Percentiles rank a stretch among this genome's conserved stretches.
Conservation (phyloP, 2,888 invertebrate species). For the Chloroclystis v-ata region DNA sequence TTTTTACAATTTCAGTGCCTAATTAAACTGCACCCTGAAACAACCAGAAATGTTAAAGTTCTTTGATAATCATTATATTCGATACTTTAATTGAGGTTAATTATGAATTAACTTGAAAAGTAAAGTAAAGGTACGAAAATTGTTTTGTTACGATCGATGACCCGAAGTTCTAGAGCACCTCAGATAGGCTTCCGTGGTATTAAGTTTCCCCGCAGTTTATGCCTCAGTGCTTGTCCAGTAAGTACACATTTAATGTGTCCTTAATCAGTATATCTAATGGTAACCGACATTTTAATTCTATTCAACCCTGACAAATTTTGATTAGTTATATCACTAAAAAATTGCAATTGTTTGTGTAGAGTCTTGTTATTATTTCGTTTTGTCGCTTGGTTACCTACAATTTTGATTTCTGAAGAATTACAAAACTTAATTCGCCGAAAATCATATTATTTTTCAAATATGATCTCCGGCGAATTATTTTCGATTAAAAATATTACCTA, state of each 20-base stretch:
- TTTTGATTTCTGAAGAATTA: too few species aligned
- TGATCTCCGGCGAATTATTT: too few species aligned
- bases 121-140: background rate
- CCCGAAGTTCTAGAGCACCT: conserved; percentile 20
- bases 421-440: too few species aligned
- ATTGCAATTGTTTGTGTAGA: too few species aligned
- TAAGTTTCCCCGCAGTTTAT: conserved; percentile 49
- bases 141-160: conserved; percentile 22
- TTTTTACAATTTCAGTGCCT: background rate
- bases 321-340: too few species aligned
- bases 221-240: conserved; percentile 37
- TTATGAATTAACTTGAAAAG: conserved; percentile 3
- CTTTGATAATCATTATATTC: background rate
- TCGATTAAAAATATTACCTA: too few species aligned
- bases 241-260: conserved; percentile 22
- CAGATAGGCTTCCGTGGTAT: conserved; percentile 59
- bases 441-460: too few species aligned
- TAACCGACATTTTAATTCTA: too few species aligned
- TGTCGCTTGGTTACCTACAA: too few species aligned
- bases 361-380: too few species aligned
- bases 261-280: conserved; percentile 4
- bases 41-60: background rate
- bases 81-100: too few species aligned
- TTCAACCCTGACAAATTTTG: too few species aligned
- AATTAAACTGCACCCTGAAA: background rate